Conservation (phyloP, 1,140 invertebrate species). For the Neodiprion lecontei region DNA sequence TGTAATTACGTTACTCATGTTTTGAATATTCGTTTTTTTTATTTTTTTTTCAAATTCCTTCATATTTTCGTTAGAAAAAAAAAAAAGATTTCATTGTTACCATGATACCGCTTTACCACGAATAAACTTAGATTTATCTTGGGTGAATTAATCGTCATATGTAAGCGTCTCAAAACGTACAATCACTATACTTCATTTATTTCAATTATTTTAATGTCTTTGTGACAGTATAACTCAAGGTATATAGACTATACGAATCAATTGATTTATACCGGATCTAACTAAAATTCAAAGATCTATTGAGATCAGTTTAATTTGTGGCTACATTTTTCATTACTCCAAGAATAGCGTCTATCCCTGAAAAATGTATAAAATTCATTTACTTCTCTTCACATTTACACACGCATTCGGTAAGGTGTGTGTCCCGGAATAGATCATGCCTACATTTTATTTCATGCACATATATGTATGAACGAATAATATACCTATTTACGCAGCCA, state of each 20-base stretch:
- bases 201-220: slow-evolving; percentile 5
- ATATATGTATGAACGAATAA: not conserved
- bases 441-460: not conserved
- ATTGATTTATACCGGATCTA: not conserved
- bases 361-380: not conserved
- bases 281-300: not conserved
- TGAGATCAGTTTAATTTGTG: slow-evolving; percentile 3
- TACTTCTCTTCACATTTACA: not conserved
- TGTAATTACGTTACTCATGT: no score
- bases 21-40: no score
- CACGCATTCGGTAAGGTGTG: not conserved
- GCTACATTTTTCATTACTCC: slow-evolving; percentile 5
- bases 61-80: not conserved
- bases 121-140: slow-evolving; percentile 2
- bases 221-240: not conserved
- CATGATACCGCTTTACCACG: not conserved
- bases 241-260: not conserved
- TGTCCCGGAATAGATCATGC: not conserved
- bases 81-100: not conserved
- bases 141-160: not conserved
- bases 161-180: not conserved
- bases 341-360: not conserved
- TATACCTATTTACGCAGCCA: not conserved
- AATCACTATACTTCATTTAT: not conserved
- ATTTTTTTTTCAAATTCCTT: not conserved